Base-by-base conservation (phyloP, 2,888 invertebrate species). In the Drosophila pegasa region DNA sequence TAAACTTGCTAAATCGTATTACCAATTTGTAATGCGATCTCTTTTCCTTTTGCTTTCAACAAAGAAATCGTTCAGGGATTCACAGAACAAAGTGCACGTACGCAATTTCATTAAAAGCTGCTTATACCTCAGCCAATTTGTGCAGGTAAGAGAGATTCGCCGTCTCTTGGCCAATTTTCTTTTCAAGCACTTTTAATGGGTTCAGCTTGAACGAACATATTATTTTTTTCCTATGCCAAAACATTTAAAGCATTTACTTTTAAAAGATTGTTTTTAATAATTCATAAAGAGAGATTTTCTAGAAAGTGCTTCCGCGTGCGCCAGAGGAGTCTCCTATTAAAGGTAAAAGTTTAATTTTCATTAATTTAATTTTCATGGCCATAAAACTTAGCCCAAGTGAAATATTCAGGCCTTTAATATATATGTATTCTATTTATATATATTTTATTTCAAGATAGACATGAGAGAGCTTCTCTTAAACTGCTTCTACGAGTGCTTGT, bases 51-150 rank as follows among this genome's bases (percentile, higher is more conserved):
- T 1, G 45, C 31, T 27, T 37, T 27, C 1, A 27, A 33, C 37
- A 64, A 45, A 5, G 25, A 37, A 2, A 27, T 14, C 4, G n/a
- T 22, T n/a, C 14, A 18, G 10, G 10, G 5, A 20, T 4, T 8
- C 20, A 1, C 0, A 12, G 6, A 5, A 12, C 10, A 48, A 14
- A 25, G 5, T 4, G 10, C 14, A 33, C 33, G 18, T 45, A 20
- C n/a, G 10, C 43, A 8, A 52, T 56, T 56, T 51, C 27, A 71
- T 59, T 51, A 51, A 55, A 45, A 16, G 1, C 16, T 40, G 27
- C 16, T 35, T 50, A 29, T 2, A 12, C 0, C 0, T 7, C 56
- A 40, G 43, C 47, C 65, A 58, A 58, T 33, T 20, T 52, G 20
- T 31, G 7, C 29, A 43, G 10, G 33, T 43, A 0, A 35, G n/a